Evolutionary conservation across 2,888 invertebrate genomes (phyloP).

Genomic region (Hirtodrosophila trivittata): DNA sequence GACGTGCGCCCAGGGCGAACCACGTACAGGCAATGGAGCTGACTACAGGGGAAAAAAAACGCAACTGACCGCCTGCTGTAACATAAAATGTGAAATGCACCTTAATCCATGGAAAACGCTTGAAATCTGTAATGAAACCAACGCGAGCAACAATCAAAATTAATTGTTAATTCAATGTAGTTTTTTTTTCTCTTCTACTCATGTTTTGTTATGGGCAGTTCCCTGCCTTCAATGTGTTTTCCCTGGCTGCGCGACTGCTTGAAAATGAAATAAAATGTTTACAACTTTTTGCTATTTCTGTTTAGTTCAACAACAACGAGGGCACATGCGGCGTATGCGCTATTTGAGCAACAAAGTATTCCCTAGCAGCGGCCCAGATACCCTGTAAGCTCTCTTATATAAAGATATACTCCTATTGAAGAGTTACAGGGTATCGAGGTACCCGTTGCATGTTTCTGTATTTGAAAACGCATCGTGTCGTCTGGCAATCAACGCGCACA

Average conservation of each 20-base stretch:
- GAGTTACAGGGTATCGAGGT: too few species aligned
- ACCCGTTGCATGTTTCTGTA: conserved; percentile 32
- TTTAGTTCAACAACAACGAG: conserved; percentile 29
- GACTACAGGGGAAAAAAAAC: not conserved
- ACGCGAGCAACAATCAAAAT: conserved; percentile 51
- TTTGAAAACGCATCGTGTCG: conserved; percentile 77
- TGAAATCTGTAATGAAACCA: conserved; percentile 67
- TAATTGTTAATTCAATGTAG: conserved; percentile 49
- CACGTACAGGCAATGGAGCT: conserved; percentile 27
- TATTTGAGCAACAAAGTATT: conserved; percentile 27
- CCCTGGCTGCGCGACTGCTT: too few species aligned
- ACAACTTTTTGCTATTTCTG: conserved; percentile 64
- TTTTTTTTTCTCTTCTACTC: conserved; percentile 12
- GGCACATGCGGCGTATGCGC: conserved; percentile 56
- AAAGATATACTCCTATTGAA: too few species aligned
- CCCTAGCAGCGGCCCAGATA: too few species aligned
- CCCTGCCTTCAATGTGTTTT: conserved; percentile 36
- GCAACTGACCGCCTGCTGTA: conserved; percentile 48
- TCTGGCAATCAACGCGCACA: conserved; percentile 75
- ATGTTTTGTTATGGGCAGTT: conserved; percentile 23
- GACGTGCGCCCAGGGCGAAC: conserved; percentile 45
- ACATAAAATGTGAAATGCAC: conserved; percentile 54
- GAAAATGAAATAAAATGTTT: conserved; percentile 57
- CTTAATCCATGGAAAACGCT: conserved; percentile 56
- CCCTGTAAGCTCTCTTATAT: too few species aligned